Evolutionary conservation across 2,797 vertebrate species (phyloP), one percentile per base, ranked within the genome.

Genomic region (Microctenopoma lineatum): DNA sequence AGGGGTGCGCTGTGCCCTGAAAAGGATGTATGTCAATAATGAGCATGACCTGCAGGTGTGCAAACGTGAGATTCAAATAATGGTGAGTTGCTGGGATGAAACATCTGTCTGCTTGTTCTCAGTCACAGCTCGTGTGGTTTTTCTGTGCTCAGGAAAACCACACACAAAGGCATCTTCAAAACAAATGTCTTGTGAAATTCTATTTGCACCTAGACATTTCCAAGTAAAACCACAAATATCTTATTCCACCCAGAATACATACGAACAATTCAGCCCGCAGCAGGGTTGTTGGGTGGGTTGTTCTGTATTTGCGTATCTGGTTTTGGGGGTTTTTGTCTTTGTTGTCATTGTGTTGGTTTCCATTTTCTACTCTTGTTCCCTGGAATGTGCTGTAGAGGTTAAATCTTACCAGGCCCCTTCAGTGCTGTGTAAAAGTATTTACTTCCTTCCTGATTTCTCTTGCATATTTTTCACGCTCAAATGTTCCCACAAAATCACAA

Each of bases 21-120:
- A 99, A 93, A 94, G 98, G 86, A 98, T 99, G 98, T 99, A 99
- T 0, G 98, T 99, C 90, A 99, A 99, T 86, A 98, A 98, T 0
- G 98, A 99, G 80, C 91, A 99, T 0, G 98, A 99, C 85, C 92
- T 99, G 75, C 97, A 98, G 80, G 97, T 99, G 83, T 99, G 97
- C 95, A 97, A 98, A 86, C 90, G 95, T 39, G 98, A 99, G 85
- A 98, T 99, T 86, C 97, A 98, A 76, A 99, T 99, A 84, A 99
- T 99, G 98, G 98, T 99, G 92, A 96, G 97, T 87, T 29, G 9
- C 52, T 61, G 16, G 27, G 34, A 39, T 48, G 2, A 18, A 55
- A 56, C 41, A 3, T 55, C 47, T 42, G 6, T 41, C 14, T 46
- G 18, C 29, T 59, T 16, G 36, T 44, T 81, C 7, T 53, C 46